Evolutionary conservation across 1,140 invertebrate species (phyloP).

Genomic region (Drosophila kohkoa): DNA sequence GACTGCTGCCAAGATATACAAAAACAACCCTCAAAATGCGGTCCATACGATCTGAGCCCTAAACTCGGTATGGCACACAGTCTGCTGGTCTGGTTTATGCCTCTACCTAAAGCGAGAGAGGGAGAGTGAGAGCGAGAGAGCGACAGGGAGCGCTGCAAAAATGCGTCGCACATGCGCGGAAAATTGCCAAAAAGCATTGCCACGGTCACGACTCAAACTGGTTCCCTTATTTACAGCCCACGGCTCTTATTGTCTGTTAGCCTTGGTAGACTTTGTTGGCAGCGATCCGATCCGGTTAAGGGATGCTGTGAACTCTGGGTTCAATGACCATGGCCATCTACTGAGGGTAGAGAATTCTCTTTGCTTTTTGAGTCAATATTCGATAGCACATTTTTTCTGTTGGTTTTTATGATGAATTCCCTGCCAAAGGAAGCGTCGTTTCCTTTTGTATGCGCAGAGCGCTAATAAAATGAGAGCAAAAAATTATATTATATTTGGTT

Average conservation of each 20-base stretch:
- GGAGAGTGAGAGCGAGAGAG: no score
- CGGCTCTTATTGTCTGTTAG: slow-evolving; percentile 42
- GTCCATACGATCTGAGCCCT: slow-evolving; percentile 40
- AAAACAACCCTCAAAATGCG: slow-evolving; percentile 55
- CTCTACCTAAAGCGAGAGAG: slow-evolving; percentile 36
- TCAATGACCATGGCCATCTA: slow-evolving; percentile 57
- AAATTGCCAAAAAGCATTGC: slow-evolving; percentile 57
- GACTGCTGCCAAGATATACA: slow-evolving; percentile 17
- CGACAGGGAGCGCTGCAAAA: slow-evolving; percentile 8
- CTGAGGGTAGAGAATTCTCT: slow-evolving; percentile 2
- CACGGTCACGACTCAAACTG: slow-evolving; percentile 50
- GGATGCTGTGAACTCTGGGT: slow-evolving; percentile 54
- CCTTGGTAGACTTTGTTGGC: slow-evolving; percentile 36
- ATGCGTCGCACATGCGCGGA: slow-evolving; percentile 39
- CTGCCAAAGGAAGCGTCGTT: background rate
- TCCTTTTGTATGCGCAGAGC: background rate
- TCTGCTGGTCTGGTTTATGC: slow-evolving; percentile 8
- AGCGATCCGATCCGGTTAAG: slow-evolving; percentile 28
- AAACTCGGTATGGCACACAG: slow-evolving; percentile 6
- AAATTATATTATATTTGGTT: background rate
- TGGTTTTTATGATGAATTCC: background rate
- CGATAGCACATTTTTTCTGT: background rate
- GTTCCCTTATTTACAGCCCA: slow-evolving; percentile 32
- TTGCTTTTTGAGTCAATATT: slow-evolving; percentile 15
- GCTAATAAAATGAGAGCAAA: background rate